Base-by-base conservation (phyloP, 2,888 invertebrate species). In the Plagiodera versicolora region DNA sequence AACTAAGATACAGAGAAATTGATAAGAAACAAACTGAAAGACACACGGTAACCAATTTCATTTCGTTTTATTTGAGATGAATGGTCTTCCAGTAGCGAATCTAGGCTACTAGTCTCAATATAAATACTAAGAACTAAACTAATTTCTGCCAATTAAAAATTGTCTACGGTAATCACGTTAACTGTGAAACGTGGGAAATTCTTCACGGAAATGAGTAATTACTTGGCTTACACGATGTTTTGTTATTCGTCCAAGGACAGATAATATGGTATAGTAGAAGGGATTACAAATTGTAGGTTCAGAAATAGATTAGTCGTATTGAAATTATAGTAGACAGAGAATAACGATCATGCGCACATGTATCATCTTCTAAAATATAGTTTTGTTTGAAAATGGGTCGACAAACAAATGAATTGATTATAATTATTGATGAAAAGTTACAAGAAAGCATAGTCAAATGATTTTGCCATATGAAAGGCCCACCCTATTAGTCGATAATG, bases 151-250 rank as follows among this genome's bases (percentile, higher is more conserved):
- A 6, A 19, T 35, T 14, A 52, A 52, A 39, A 20, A 52, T 52
- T n/a, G 19, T 39, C 19, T 20, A 16, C n/a, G 19, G 39, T 52
- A 52, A 52, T 39, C 52, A 20, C 11, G 39, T 18, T 20, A 51
- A 39, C 32, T 35, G 10, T 51, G 51, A 51, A 51, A 49, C 17
- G 39, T 39, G 52, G 52, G 39, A 52, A 4, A 52, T 35, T 39
- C 19, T 52, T 20, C 35, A 52, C 19, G 39, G 20, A 52, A 52
- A 52, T 52, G 8, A 52, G 35, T 52, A 30, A 52, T 52, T 39
- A 39, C 39, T 39, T 39, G 11, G 8, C 10, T 32, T 32, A 2
- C 10, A 32, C 32, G 14, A 39, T 39, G 39, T 14, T 39, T 14
- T 14, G 14, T 39, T 39, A 39, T 10, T 6, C 32, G 32, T 39